phyloP scores from a whole-genome alignment of 2,888 invertebrate genomes.

The Creontiades dilutus region DNA sequence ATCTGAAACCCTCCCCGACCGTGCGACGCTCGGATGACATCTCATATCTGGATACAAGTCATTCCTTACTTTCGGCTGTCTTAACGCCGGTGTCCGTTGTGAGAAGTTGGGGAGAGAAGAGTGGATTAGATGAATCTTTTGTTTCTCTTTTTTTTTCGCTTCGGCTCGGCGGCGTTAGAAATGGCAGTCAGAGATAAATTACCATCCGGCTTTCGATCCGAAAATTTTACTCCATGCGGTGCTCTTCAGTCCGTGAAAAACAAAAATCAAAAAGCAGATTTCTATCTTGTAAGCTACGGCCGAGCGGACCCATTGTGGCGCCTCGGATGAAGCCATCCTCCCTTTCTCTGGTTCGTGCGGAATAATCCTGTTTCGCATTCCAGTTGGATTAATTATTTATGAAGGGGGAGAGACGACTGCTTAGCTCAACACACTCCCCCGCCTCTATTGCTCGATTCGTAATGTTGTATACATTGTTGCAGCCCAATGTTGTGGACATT shows the following conservation, averaged over 20 bases:
- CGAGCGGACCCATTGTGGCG: constrained; percentile 54
- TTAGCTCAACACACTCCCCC: constrained; percentile 24
- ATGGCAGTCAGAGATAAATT: constrained; percentile 47
- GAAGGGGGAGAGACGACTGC: constrained; percentile 33
- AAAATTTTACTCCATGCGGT: neutral
- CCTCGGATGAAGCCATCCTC: constrained; percentile 50
- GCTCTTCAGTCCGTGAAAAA: constrained; percentile 29
- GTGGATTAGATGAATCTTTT: neutral
- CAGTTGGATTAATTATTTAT: constrained; percentile 63
- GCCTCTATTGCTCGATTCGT: constrained; percentile 1
- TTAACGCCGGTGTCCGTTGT: neutral
- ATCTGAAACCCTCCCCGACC: neutral
- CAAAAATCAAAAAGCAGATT: constrained; percentile 52
- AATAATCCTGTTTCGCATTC: constrained; percentile 63
- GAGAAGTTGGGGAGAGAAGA: neutral
- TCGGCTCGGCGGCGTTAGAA: neutral
- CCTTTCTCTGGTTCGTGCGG: constrained; percentile 50
- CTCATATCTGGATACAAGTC: constrained; percentile 34
- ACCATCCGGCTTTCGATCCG: constrained; percentile 40
- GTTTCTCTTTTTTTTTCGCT: neutral
- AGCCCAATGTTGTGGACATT: constrained; percentile 28
- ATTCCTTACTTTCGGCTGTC: constrained; percentile 23
- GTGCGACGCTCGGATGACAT: neutral
- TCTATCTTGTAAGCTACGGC: constrained; percentile 48
- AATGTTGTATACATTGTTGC: constrained; percentile 36